A percentile compares a stretch with the other conserved stretches of the same genome.
phyloP scores from a whole-genome alignment of 2,113 vertebrate genomes.

The Erpornis zantholeuca region DNA sequence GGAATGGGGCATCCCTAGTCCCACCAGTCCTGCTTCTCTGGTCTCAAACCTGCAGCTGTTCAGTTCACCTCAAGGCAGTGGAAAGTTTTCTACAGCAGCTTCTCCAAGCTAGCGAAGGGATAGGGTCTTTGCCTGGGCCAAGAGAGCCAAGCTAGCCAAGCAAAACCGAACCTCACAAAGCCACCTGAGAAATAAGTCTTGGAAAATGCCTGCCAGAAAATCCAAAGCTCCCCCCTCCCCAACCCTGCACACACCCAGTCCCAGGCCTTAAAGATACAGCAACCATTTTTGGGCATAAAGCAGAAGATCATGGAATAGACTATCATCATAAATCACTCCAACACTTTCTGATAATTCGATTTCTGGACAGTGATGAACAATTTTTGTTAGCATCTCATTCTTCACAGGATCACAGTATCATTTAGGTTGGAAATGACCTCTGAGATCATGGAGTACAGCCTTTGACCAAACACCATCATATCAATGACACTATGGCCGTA shows the following conservation, averaged over 20 bases:
- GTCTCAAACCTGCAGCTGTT: background rate
- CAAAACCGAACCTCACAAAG: accelerated
- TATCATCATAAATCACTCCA: background rate
- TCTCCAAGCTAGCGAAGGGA: background rate
- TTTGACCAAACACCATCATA: background rate
- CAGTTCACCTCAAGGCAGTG: background rate
- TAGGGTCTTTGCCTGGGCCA: background rate
- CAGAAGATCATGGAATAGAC: background rate
- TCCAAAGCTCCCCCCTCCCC: no score
- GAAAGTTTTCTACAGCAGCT: background rate
- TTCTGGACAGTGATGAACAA: background rate
- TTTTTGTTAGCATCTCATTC: background rate
- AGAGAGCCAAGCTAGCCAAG: background rate
- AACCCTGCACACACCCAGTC: background rate
- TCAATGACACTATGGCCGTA: background rate
- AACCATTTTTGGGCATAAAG: background rate
- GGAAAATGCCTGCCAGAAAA: background rate
- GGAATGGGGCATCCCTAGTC: background rate
- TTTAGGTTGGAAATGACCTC: background rate
- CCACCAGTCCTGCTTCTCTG: accelerated
- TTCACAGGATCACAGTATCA: background rate
- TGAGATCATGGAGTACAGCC: background rate
- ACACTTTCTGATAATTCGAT: background rate
- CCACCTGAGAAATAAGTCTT: background rate
- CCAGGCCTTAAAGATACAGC: accelerated